These are phyloP conservation scores for Merops nubicus DNA, from an alignment of 2,113 vertebrate genomes.

Conservation along the genomic window DNA sequence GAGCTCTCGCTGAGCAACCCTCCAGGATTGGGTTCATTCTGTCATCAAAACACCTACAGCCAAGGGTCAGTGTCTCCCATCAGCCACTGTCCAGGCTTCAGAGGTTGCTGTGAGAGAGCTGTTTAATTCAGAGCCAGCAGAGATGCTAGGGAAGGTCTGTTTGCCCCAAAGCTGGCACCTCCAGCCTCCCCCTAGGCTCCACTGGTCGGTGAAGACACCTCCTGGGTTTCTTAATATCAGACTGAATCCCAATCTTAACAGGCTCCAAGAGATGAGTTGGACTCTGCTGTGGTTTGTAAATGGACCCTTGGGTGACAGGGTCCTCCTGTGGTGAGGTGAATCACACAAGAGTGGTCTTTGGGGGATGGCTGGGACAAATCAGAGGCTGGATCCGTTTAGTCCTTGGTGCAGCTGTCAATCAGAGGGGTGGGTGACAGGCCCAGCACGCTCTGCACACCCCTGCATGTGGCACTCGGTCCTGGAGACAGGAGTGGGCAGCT, in stretches of 20 bases:
- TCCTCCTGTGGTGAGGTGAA: not conserved
- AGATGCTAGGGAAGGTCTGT: not conserved
- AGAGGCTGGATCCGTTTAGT: not conserved
- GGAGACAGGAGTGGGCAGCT: accelerated
- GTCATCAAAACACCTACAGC: not conserved
- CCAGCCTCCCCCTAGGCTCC: not conserved
- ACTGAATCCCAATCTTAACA: not conserved
- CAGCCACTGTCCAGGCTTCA: not conserved
- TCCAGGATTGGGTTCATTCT: not conserved
- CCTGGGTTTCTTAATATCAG: not conserved
- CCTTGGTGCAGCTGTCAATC: not conserved
- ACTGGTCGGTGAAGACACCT: not conserved
- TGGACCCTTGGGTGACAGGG: not conserved
- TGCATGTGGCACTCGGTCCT: not conserved
- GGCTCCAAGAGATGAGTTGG: not conserved
- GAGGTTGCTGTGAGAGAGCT: not conserved
- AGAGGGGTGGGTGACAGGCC: not conserved
- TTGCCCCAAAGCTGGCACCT: not conserved
- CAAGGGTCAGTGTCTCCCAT: not conserved
- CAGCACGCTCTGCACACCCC: accelerated
- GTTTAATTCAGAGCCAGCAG: not conserved
- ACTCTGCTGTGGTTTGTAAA: not conserved
- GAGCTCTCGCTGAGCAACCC: not conserved
- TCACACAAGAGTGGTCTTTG: not conserved
- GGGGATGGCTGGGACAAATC: not conserved